Evolutionary conservation across 1,140 invertebrate species (phyloP).

Genomic region (Pectinophora gossypiella): DNA sequence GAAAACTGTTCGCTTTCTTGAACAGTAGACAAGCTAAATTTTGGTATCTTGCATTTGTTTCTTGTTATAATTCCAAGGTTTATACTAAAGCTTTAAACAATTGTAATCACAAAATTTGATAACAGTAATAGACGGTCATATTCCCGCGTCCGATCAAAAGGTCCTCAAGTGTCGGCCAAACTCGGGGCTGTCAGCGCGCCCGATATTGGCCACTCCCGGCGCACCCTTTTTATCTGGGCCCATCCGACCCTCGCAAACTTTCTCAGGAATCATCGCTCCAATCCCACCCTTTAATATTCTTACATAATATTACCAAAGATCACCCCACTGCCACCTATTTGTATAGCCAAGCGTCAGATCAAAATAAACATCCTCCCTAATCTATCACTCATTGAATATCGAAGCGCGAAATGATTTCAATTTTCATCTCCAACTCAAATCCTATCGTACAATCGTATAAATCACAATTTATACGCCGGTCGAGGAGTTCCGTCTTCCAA

Average conservation of each 20-base stretch:
- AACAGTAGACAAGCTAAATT: too few species aligned
- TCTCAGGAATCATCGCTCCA: slow-evolving; percentile 42
- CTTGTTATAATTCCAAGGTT: too few species aligned
- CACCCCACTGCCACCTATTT: not conserved
- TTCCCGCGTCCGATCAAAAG: not conserved
- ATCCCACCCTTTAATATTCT: slow-evolving; percentile 43
- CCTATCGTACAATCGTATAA: not conserved
- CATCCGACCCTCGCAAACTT: slow-evolving; percentile 45
- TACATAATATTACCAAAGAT: slow-evolving; percentile 31
- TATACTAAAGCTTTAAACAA: too few species aligned
- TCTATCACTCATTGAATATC: not conserved
- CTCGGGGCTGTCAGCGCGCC: not conserved
- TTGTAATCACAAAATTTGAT: too few species aligned
- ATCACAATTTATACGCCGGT: slow-evolving; percentile 1
- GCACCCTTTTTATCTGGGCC: slow-evolving; percentile 54
- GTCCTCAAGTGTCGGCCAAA: not conserved
- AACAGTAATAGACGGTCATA: too few species aligned
- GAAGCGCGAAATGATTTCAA: not conserved
- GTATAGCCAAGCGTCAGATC: not conserved
- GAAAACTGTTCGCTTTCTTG: too few species aligned
- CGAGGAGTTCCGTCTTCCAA: not conserved
- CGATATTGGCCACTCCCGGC: slow-evolving; percentile 29
- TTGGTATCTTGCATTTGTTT: too few species aligned
- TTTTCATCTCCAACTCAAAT: not conserved
- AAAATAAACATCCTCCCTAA: not conserved